These are phyloP conservation scores for Caenorhabditis sp. DNA, from an alignment of 2,888 invertebrate genomes.

Conservation along the genomic window DNA sequence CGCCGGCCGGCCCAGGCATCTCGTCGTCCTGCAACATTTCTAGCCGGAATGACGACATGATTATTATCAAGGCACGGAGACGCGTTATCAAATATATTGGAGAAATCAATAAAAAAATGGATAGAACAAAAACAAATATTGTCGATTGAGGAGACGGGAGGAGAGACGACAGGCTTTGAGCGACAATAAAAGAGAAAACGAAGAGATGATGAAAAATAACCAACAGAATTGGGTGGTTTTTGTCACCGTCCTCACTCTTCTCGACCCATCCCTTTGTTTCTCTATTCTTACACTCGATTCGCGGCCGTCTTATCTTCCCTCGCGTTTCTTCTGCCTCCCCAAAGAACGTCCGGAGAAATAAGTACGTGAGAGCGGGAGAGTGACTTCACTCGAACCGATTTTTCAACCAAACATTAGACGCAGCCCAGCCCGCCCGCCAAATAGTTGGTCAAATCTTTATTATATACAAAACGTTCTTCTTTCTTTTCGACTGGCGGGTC, in stretches of 20 bases:
- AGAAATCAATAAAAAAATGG: conserved; percentile 28
- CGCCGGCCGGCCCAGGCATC: conserved; percentile 63
- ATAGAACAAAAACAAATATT: conserved; percentile 19
- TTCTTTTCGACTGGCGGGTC: conserved; percentile 26
- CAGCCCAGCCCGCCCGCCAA: too few species aligned
- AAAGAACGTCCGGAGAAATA: conserved; percentile 41
- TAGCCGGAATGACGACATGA: conserved; percentile 37
- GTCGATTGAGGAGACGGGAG: not conserved
- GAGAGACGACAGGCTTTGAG: conserved; percentile 18
- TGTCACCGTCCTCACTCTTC: not conserved
- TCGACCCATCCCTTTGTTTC: conserved; percentile 22
- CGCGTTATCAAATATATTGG: conserved; percentile 15
- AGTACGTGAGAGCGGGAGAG: conserved; percentile 18
- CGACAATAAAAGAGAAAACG: conserved; percentile 30
- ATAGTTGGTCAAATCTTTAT: conserved; percentile 16
- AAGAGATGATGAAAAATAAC: conserved; percentile 27
- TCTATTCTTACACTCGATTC: conserved; percentile 27
- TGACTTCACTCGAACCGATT: conserved; percentile 13
- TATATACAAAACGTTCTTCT: not conserved
- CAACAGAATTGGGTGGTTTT: not conserved
- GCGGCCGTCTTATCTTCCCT: conserved; percentile 33
- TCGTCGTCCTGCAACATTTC: conserved; percentile 50
- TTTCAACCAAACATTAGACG: not conserved
- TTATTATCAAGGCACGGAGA: conserved; percentile 2
- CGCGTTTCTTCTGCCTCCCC: conserved; percentile 14